Conservation (phyloP, 2,113 vertebrate genomes). For the Triplophysa siluroides region DNA sequence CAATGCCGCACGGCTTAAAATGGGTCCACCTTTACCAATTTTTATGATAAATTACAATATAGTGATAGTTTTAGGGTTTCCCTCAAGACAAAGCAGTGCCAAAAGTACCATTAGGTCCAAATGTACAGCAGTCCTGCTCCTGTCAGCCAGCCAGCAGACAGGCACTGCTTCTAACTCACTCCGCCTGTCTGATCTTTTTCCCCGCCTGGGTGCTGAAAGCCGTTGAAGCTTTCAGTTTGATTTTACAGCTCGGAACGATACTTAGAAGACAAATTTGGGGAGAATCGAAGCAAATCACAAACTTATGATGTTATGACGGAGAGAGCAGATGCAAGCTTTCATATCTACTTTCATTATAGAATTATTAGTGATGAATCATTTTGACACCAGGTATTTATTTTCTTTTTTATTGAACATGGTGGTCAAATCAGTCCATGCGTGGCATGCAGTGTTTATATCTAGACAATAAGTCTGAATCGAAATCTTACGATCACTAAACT, state of each 20-base stretch:
- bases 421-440: background rate
- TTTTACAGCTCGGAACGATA: background rate
- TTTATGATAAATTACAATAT: slow-evolving; percentile 61
- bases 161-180: slow-evolving; percentile 13
- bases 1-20: slow-evolving; percentile 13
- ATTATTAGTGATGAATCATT: background rate
- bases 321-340: background rate
- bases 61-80: slow-evolving; percentile 61
- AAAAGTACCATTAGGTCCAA: slow-evolving; percentile 54
- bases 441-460: slow-evolving; percentile 1
- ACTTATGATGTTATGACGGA: too few relatives aligned
- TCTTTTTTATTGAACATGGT: background rate
- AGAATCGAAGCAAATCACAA: background rate
- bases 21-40: slow-evolving; percentile 43
- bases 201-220: background rate
- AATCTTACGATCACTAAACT: background rate
- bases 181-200: slow-evolving; percentile 13
- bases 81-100: slow-evolving; percentile 56
- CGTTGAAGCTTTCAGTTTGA: background rate
- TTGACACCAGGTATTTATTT: slow-evolving; percentile 38
- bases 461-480: background rate
- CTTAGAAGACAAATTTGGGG: background rate
- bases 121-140: slow-evolving; percentile 43
- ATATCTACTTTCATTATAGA: background rate
- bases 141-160: slow-evolving; percentile 39